Evolutionary conservation across 2,888 invertebrate genomes (phyloP), one percentile per base, ranked within the genome.

Genomic region (Melieria omissa): DNA sequence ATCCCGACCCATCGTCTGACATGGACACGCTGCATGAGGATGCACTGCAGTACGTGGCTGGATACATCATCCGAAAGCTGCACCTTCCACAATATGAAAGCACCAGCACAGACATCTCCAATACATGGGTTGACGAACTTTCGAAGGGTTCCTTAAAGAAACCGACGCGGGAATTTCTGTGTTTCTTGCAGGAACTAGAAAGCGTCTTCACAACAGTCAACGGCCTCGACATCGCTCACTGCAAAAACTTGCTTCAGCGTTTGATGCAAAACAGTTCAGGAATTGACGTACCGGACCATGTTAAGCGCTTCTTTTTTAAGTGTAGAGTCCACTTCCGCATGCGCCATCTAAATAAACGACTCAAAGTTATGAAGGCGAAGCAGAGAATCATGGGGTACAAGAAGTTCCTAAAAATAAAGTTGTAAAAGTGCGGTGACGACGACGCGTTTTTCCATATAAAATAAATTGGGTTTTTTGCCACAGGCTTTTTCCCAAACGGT

Each of bases 121-220:
- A 16, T 5, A 52, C 52, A 8, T 65, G 44, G 45, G 45, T 65
- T n/a, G 55, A 65, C 9, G 55, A 65, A 6, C 44, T 65, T 4
- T 65, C 65, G 0, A 65, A 65, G 16, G 46, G 55, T 7, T 45
- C 4, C 12, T n/a, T 65, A 14, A 55, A 65, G 14, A 65, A 65
- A 55, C 44, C 54, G 3, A 41, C 54, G 5, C 10, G 55, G 54
- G n/a, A 8, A 3, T 44, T 44, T 42, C 4, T 60, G 8, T 44
- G 41, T 42, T 6, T 6, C 44, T n/a, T 44, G 4, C 10, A 60
- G 14, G 9, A 9, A 60, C 10, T 60, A 5, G 60, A 60, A n/a
- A 5, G 10, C 5, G n/a, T 60, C 5, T 60, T 60, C 41, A 8
- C 12, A 1, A 12, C 12, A 6, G 12, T 60, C 4, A 60, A 60